Evolutionary conservation across 1,140 invertebrate species (phyloP), one percentile per base, ranked within the genome.

Genomic region (Mylabris phalerata): DNA sequence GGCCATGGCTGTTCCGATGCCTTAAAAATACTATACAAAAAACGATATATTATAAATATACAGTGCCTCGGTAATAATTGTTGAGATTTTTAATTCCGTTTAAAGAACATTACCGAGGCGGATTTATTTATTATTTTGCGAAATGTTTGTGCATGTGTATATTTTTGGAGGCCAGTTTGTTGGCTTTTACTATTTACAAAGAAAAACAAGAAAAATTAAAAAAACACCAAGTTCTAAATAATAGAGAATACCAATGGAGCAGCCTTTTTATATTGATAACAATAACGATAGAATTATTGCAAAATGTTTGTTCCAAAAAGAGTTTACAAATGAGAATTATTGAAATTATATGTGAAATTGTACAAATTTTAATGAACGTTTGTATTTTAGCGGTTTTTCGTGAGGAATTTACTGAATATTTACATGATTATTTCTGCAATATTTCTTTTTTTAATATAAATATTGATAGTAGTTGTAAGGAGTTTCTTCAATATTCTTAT

Each of bases 281-380:
- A 50, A 7, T 50, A 39, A 50, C 32, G 40, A 13, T 50, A 50
- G 27, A 38, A 32, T 32, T 32, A 32, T 32, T 32, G 32, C 32
- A 32, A 32, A 32, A 32, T 32, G 7, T 32, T 32, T 32, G 32
- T 32, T 32, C 27, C 24, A 4, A 11, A 24, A 11, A 32, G 24
- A 48, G 9, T 32, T 25, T 48, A 48, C 47, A 48, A 50, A 50
- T 48, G n/a, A 24, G 19, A 45, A 50, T 50, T 50, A 27, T 32
- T 32, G 32, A 32, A 32, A 32, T 32, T 32, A 32, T 5, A 32
- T 32, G 32, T 32, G 32, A 32, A 32, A 32, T 32, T 7, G 32
- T 32, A 32, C 32, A 32, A 32, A 32, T 32, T 32, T 32, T 32
- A 32, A 32, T 32, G 32, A 32, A 32, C 32, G 32, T 32, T 32